phyloP scores from a whole-genome alignment of 2,113 vertebrate genomes.

The Muntiacus muntjak region DNA sequence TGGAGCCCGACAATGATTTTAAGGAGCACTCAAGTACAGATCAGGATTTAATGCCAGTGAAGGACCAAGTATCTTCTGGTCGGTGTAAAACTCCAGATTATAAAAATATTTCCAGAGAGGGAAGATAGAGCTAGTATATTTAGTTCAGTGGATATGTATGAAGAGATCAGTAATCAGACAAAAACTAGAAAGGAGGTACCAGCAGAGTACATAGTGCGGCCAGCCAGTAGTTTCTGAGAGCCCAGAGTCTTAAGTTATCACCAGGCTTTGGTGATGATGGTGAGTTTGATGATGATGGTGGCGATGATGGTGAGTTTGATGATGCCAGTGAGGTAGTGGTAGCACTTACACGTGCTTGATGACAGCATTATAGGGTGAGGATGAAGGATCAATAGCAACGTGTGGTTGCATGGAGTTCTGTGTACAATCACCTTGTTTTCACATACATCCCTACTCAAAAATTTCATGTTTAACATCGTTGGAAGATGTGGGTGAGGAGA shows the following conservation, averaged over 20 bases:
- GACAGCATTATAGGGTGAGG: background rate
- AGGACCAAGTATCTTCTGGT: background rate
- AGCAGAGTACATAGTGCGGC: background rate
- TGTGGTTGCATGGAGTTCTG: background rate
- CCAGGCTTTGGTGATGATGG: background rate
- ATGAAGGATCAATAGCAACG: background rate
- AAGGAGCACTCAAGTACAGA: background rate
- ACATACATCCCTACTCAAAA: background rate
- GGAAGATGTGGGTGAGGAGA: background rate
- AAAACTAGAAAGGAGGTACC: background rate
- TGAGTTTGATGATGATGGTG: background rate
- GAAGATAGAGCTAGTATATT: background rate
- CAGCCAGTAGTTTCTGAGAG: background rate
- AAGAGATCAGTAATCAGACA: background rate
- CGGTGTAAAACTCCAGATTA: background rate
- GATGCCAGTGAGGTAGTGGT: too few species aligned
- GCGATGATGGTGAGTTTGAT: background rate
- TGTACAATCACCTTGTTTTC: background rate
- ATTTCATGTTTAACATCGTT: background rate
- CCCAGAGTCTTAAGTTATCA: background rate
- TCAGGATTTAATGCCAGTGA: background rate
- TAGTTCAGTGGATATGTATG: background rate
- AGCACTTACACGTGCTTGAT: background rate
- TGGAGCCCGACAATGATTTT: background rate
- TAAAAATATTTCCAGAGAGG: background rate